Percentiles rank a stretch among this genome's conserved stretches.
Evolutionary conservation across 1,140 invertebrate species (phyloP).

Genomic region (Diorhabda elongata): DNA sequence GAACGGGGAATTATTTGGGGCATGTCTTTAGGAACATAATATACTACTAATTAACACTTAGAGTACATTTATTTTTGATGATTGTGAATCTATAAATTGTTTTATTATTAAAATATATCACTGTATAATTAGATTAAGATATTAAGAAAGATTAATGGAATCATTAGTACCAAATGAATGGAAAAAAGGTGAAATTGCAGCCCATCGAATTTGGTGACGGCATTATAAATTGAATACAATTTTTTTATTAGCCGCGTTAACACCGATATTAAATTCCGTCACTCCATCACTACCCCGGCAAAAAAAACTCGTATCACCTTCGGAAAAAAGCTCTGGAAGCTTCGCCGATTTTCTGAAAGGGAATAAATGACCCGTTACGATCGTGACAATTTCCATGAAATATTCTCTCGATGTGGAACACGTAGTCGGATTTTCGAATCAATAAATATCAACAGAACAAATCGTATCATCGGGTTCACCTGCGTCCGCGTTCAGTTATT

Average conservation of each 20-base stretch:
- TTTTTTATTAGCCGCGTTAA: background rate
- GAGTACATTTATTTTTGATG: too few species aligned
- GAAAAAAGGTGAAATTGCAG: too few species aligned
- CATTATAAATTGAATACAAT: background rate
- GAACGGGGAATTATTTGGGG: too few species aligned
- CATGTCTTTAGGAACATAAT: too few species aligned
- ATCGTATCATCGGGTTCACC: background rate
- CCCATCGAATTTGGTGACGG: background rate
- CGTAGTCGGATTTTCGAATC: background rate
- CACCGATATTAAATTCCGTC: background rate
- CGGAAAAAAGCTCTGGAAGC: background rate
- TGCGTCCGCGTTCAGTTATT: background rate
- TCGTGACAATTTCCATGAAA: constrained; percentile 2
- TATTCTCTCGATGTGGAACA: background rate
- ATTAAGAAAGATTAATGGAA: too few species aligned
- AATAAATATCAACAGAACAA: constrained; percentile 3
- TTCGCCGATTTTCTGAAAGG: background rate
- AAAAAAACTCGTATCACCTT: background rate
- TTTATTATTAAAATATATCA: too few species aligned
- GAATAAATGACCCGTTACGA: background rate
- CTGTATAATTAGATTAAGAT: too few species aligned
- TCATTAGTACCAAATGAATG: too few species aligned
- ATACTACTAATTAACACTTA: too few species aligned
- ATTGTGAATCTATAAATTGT: too few species aligned
- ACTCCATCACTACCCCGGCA: background rate